A percentile compares a stretch with the other conserved stretches of the same genome.
Evolutionary conservation across 2,888 invertebrate species (phyloP).

Genomic region (Pteria penguin): DNA sequence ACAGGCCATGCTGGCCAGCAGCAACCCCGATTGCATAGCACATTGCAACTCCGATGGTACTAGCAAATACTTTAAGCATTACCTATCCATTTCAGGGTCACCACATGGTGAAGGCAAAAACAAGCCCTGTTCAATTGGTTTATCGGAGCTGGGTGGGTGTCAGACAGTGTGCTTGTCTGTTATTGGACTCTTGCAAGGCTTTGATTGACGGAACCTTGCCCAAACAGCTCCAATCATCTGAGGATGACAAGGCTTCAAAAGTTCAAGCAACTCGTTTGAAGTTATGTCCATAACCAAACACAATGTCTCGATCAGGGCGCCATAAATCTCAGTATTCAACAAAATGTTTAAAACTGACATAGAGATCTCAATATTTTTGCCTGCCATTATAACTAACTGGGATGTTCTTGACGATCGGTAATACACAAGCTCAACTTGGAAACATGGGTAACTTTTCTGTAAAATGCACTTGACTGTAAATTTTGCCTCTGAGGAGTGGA

Average conservation of each 20-base stretch:
- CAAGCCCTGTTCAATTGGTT: neutral
- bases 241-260: neutral
- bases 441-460: conserved; percentile 22
- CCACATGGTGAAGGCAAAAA: neutral
- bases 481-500: conserved; percentile 31
- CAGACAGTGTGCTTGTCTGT: conserved; percentile 2
- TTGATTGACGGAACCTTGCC: neutral
- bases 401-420: conserved; percentile 10
- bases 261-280: neutral
- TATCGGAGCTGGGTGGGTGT: conserved; percentile 3
- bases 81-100: conserved; percentile 34
- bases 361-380: conserved; percentile 4
- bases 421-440: neutral
- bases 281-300: conserved; percentile 27
- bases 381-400: conserved; percentile 20
- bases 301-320: conserved; percentile 30
- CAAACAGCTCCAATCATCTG: neutral
- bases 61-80: no score
- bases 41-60: conserved; percentile 26
- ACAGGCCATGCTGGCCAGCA: no score
- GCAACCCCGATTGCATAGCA: neutral
- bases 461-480: conserved; percentile 39
- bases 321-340: conserved; percentile 21
- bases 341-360: conserved; percentile 13
- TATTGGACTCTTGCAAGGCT: neutral